Percentiles rank a stretch among this genome's conserved stretches.
Conservation (phyloP, 2,113 vertebrate species). For the Sprattus sprattus region DNA sequence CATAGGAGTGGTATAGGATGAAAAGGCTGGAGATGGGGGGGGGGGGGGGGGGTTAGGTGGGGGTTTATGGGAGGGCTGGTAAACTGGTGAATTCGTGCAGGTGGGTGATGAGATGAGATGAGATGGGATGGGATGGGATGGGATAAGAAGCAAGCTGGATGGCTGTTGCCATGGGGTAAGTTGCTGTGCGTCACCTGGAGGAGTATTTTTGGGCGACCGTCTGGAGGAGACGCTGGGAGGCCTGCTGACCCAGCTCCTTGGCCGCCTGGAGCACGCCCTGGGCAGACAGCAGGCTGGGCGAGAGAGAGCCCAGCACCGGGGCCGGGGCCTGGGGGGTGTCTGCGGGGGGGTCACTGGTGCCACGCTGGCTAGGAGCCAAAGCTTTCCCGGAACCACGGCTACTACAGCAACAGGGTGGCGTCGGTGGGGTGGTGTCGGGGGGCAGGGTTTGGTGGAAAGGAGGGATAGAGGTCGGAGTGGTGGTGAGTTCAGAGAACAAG, state of each 20-base stretch:
- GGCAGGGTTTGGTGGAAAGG: neutral
- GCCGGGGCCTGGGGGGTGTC: neutral
- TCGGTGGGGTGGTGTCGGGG: neutral
- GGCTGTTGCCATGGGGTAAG: neutral
- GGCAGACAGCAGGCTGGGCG: conserved; percentile 47
- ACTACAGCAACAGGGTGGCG: neutral
- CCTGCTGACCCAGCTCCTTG: conserved; percentile 58
- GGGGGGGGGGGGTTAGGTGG: too few relatives aligned
- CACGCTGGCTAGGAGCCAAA: conserved; percentile 29
- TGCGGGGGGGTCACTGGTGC: neutral
- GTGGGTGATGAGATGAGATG: neutral
- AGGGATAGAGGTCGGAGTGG: neutral
- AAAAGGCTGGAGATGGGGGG: neutral
- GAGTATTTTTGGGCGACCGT: conserved; percentile 58
- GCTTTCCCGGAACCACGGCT: conserved; percentile 28
- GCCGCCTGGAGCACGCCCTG: conserved; percentile 52
- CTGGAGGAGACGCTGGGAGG: conserved; percentile 60
- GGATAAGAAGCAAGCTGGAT: neutral
- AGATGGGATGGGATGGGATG: neutral
- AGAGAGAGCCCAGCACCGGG: neutral
- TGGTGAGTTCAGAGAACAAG: neutral
- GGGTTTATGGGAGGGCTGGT: neutral
- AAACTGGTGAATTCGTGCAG: neutral
- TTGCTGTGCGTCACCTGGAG: conserved; percentile 46
- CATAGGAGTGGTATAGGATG: neutral